Conservation (phyloP, 2,888 invertebrate species). For the Hydropsyche betteni region DNA sequence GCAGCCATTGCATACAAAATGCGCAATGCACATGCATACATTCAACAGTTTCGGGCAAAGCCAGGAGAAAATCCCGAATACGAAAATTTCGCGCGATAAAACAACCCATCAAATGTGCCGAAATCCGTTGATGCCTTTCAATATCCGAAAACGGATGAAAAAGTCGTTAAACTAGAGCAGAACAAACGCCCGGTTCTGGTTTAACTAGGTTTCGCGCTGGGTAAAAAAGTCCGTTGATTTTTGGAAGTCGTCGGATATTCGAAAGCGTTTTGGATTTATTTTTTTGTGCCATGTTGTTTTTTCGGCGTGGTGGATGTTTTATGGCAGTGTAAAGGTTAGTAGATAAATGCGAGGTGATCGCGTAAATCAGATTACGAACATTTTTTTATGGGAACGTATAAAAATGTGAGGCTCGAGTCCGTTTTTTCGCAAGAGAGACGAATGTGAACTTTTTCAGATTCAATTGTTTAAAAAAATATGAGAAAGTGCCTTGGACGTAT, state of each 20-base stretch:
- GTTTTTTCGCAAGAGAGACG: neutral
- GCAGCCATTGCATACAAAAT: constrained; percentile 1
- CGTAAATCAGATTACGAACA: constrained; percentile 24
- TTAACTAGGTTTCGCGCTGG: no score
- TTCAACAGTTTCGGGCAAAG: neutral
- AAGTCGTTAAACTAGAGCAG: neutral
- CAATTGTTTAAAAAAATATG: no score
- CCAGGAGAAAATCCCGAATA: neutral
- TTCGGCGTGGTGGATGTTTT: constrained; percentile 7
- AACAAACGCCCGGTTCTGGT: no score
- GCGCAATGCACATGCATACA: neutral
- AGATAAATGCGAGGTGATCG: constrained; percentile 28
- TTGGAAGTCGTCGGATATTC: constrained; percentile 9
- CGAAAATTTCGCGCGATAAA: neutral
- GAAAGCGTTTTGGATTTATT: neutral
- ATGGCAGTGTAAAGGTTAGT: constrained; percentile 21
- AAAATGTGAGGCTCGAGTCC: neutral
- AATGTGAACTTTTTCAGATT: neutral
- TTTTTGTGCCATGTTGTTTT: neutral
- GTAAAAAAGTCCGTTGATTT: neutral
- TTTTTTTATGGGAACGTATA: constrained; percentile 3
- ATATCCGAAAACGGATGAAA: constrained; percentile 12
- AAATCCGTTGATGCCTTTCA: neutral
- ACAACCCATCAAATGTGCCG: neutral
- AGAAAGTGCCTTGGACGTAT: no score